phyloP scores from a whole-genome alignment of 2,888 invertebrate genomes.

The Brachyptera risi region DNA sequence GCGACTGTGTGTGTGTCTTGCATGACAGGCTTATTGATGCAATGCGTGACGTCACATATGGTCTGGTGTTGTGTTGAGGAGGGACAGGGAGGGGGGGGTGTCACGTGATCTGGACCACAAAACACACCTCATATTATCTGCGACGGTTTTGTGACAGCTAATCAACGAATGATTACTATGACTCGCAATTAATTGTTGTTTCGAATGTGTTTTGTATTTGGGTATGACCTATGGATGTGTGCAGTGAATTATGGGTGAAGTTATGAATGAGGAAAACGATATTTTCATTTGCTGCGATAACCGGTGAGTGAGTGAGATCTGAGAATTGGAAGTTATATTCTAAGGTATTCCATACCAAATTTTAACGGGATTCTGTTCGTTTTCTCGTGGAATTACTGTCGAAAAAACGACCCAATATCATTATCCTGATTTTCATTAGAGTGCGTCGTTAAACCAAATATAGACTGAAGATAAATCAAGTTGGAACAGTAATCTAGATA shows the following conservation, averaged over 20 bases:
- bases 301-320: too few relatives aligned
- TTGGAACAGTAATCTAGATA: too few relatives aligned
- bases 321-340: too few relatives aligned
- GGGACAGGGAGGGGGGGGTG: background rate
- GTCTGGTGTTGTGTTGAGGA: background rate
- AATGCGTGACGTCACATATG: background rate
- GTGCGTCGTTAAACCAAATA: too few relatives aligned
- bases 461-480: too few relatives aligned
- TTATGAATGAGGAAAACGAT: background rate
- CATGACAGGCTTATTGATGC: background rate
- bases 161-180: background rate
- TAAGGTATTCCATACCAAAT: too few relatives aligned
- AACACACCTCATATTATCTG: background rate
- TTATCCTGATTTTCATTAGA: too few relatives aligned
- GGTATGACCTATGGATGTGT: background rate
- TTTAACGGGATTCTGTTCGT: too few relatives aligned
- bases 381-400: too few relatives aligned
- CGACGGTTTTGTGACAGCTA: slow-evolving; percentile 6
- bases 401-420: too few relatives aligned
- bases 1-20: too few relatives aligned
- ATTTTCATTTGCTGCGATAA: too few relatives aligned
- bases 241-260: background rate
- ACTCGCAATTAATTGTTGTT: background rate
- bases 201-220: background rate
- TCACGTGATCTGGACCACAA: background rate